phyloP scores from a whole-genome alignment of 2,113 vertebrate genomes.

The Tupaia chinensis region DNA sequence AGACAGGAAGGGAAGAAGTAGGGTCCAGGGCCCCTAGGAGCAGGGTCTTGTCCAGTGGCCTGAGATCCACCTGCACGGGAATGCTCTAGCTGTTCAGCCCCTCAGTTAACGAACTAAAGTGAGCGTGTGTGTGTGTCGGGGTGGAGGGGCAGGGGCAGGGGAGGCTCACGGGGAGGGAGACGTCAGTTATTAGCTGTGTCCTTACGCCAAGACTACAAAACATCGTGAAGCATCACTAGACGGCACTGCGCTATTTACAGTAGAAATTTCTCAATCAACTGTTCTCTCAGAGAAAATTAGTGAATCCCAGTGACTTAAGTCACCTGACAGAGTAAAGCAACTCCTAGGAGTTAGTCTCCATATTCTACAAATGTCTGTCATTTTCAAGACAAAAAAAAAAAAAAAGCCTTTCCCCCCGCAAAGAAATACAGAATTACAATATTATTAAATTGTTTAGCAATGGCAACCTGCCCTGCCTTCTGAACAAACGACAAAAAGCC shows the following conservation, averaged over 20 bases:
- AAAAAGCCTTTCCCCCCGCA: conserved; percentile 80
- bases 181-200: conserved; percentile 84
- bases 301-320: conserved; percentile 98
- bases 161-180: not conserved
- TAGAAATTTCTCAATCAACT: conserved; percentile 95
- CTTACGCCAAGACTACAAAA: conserved; percentile 88
- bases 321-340: conserved; percentile 99
- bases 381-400: conserved; percentile 93
- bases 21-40: not conserved
- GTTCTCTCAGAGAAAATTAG: conserved; percentile 99
- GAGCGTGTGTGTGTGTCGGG: not conserved
- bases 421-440: conserved; percentile 89
- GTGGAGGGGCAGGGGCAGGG: not conserved
- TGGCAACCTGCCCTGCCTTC: conserved; percentile 88
- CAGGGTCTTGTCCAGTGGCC: not conserved
- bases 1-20: not conserved
- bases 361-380: conserved; percentile 99
- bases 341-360: conserved; percentile 99
- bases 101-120: not conserved
- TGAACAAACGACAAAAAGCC: conserved; percentile 88
- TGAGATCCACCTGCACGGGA: conserved; percentile 53
- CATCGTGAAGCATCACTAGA: conserved; percentile 93
- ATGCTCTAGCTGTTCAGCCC: conserved; percentile 20
- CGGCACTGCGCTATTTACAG: conserved; percentile 97
- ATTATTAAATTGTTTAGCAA: conserved; percentile 89